phyloP scores from a whole-genome alignment of 1,140 invertebrate genomes.

The Pseudomyrmex flavicornis region DNA sequence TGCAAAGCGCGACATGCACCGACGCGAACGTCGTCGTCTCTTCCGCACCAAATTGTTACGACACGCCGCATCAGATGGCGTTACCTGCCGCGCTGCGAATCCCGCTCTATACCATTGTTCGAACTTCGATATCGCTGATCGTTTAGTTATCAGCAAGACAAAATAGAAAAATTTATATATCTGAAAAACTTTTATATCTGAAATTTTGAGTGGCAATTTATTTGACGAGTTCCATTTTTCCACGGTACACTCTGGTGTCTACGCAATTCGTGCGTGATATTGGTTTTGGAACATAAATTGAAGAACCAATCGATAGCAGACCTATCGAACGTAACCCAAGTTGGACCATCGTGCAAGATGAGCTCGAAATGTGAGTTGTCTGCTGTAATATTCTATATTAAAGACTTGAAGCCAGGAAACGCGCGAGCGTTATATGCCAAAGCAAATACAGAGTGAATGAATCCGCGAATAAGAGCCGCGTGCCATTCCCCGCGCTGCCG shows the following conservation, averaged over 20 bases:
- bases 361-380: conserved; percentile 8
- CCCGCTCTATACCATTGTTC: no score
- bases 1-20: neutral
- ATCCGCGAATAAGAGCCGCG: conserved; percentile 18
- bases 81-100: conserved; percentile 27
- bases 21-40: conserved; percentile 1
- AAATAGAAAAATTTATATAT: no score
- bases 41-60: conserved; percentile 8
- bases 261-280: no score
- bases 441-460: conserved; percentile 42
- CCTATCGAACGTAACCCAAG: neutral
- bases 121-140: neutral
- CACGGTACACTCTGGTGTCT: no score
- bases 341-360: neutral
- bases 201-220: no score
- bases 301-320: no score
- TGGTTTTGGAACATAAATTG: no score
- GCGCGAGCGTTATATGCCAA: conserved; percentile 21
- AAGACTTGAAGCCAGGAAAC: conserved; percentile 2
- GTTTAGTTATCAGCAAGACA: neutral
- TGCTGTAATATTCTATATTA: conserved; percentile 50
- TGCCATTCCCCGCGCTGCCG: neutral
- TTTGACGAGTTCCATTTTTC: no score
- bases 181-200: no score
- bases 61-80: conserved; percentile 39